Base-by-base conservation (phyloP, 2,888 invertebrate species). In the Thelaira solivaga region DNA sequence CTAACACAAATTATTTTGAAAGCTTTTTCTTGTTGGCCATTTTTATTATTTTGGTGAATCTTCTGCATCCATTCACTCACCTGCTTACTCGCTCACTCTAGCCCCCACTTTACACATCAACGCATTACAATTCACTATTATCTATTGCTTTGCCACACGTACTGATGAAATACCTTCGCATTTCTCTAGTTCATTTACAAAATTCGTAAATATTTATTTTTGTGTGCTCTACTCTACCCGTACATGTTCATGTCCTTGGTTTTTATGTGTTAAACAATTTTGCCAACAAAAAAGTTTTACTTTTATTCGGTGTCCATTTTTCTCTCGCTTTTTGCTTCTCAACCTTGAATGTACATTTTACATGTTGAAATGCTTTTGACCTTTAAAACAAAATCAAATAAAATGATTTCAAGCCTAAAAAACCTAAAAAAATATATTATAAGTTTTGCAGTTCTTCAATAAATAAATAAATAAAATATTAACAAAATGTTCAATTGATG, bases 321-420 rank as follows among this genome's bases (percentile, higher is more conserved):
- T 24, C n/a, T 8, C 26, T 24, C 3, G 31, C 5, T 18, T 62
- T 10, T 49, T 51, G 39, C n/a, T 13, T 3, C 31, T 29, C 24
- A 72, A 36, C 71, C 71, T 72, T 43, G 71, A 43, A 39, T 61
- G 41, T 43, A 20, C 22, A 62, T n/a, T n/a, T n/a, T n/a, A n/a
- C n/a, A n/a, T n/a, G n/a, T n/a, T n/a, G n/a, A n/a, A n/a, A n/a
- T n/a, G n/a, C n/a, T n/a, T n/a, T n/a, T n/a, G n/a, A n/a, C n/a
- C n/a, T n/a, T n/a, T n/a, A n/a, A n/a, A n/a, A n/a, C n/a, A n/a
- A n/a, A n/a, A n/a, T n/a, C n/a, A n/a, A n/a, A n/a, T n/a, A n/a
- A n/a, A n/a, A n/a, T n/a, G n/a, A n/a, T n/a, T n/a, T n/a, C n/a
- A n/a, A n/a, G n/a, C n/a, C n/a, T n/a, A n/a, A n/a, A n/a, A n/a